These are phyloP conservation scores for Gryllus bimaculatus DNA, from an alignment of 1,140 invertebrate species.

Conservation along the genomic window DNA sequence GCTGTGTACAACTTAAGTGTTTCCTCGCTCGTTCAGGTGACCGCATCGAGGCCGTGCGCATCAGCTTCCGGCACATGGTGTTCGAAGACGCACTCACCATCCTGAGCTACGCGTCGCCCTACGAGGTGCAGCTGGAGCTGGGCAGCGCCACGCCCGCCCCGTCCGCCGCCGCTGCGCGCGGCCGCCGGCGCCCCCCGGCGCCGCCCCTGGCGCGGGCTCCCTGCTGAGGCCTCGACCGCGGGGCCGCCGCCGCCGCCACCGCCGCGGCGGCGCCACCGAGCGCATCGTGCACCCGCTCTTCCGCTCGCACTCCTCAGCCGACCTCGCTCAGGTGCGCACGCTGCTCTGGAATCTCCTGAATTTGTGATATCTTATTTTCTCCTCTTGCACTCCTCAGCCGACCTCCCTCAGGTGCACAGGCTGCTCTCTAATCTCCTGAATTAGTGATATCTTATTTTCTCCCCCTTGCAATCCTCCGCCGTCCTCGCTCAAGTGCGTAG, in stretches of 20 bases:
- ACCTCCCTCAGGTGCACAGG: too few relatives aligned
- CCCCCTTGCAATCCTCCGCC: too few relatives aligned
- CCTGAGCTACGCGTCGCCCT: constrained; percentile 83
- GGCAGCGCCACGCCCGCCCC: constrained; percentile 35
- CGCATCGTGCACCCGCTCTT: constrained; percentile 56
- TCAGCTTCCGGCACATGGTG: constrained; percentile 79
- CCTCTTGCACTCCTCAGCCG: too few relatives aligned
- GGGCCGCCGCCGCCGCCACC: constrained; percentile 36
- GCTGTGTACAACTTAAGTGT: too few relatives aligned
- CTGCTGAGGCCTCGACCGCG: constrained; percentile 47
- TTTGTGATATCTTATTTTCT: too few relatives aligned
- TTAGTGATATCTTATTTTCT: too few relatives aligned
- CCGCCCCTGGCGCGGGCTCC: constrained; percentile 33
- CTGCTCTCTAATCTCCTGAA: too few relatives aligned
- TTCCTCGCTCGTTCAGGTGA: constrained; percentile 54
- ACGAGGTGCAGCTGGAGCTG: constrained; percentile 67
- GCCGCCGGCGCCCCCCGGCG: constrained; percentile 37
- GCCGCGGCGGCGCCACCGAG: constrained; percentile 33
- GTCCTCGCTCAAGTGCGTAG: too few relatives aligned
- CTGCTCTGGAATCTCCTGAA: too few relatives aligned
- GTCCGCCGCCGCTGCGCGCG: constrained; percentile 38
- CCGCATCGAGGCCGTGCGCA: constrained; percentile 72
- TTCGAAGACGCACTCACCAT: constrained; percentile 84
- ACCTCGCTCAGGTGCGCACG: constrained; percentile 38
- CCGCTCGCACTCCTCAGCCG: constrained; percentile 56